Evolutionary conservation across 2,797 vertebrate species (phyloP), one percentile per base, ranked within the genome.

Genomic region (Clarias fuscus): DNA sequence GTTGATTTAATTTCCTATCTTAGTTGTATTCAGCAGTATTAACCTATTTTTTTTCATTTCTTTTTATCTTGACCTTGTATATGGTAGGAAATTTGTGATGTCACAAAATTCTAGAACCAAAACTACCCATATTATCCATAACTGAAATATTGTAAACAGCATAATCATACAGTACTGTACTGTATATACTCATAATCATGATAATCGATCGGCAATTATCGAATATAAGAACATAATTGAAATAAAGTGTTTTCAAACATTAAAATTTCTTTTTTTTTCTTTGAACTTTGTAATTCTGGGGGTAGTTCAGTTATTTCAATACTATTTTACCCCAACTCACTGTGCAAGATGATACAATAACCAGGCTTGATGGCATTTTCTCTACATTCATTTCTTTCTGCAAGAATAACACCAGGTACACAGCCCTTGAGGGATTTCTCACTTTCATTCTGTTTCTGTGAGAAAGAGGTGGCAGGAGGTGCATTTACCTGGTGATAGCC

Each of bases 401-500:
- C 53, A 72, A 70, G 64, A 84, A 64, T 73, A 83, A 43, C 82
- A 65, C 30, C 33, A 43, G 59, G 22, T 80, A 61, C 59, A 40
- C 2, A 85, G 43, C 10, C 59, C 75, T 79, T 72, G n/a, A 75
- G 77, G 37, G 59, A 65, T 56, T 65, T 61, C 27, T 40, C 37
- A 13, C 65, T 53, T 84, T 62, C 81, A 62, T 83, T 76, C 62
- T 43, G 33, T 77, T 78, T 78, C 37, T 10, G 59, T 27, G 11
- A 27, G 48, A 53, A 14, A 73, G 61, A 40, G 40, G 53, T 61
- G 68, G 40, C 62, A 75, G 61, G 11, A 59, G 59, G 18, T 48
- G 43, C 53, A 30, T 14, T 48, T 67, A 98, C 98, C 97, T 97
- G 95, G 89, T 99, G 98, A 90, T 99, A 99, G 64, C 94, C 91